Evolutionary conservation across 2,113 vertebrate species (phyloP).

Genomic region (Colaptes auratus): DNA sequence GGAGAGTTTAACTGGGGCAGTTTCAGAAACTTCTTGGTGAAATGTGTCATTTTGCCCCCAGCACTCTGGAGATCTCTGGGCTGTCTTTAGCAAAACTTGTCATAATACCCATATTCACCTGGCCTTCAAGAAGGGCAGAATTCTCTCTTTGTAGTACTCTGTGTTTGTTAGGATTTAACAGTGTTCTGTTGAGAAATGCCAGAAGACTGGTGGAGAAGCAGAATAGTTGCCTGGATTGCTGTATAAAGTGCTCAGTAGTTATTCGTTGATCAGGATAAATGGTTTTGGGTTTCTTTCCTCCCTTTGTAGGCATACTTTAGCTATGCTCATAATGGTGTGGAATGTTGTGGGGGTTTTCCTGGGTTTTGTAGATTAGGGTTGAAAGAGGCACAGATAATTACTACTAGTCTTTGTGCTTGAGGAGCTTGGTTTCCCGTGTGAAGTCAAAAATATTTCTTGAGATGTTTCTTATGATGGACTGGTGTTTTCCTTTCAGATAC

Average conservation of each 20-base stretch:
- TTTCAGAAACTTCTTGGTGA: conserved; percentile 43
- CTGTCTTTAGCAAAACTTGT: not conserved
- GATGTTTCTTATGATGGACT: not conserved
- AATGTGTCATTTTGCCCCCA: not conserved
- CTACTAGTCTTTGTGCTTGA: not conserved
- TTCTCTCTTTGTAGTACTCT: not conserved
- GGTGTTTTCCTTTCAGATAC: not conserved
- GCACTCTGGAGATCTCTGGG: not conserved
- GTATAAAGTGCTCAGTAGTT: not conserved
- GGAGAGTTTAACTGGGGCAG: conserved; percentile 60
- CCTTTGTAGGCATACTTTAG: not conserved
- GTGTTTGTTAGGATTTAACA: not conserved
- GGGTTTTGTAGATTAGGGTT: not conserved
- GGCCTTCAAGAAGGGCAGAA: not conserved
- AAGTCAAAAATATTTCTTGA: not conserved
- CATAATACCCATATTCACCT: not conserved
- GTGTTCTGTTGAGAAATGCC: not conserved
- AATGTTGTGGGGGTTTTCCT: not conserved
- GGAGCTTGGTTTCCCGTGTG: not conserved
- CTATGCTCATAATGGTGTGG: not conserved
- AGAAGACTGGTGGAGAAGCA: not conserved
- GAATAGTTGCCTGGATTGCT: accelerated
- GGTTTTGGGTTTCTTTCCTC: not conserved
- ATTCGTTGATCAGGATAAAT: not conserved
- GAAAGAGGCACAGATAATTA: not conserved